A percentile compares a stretch with the other conserved stretches of the same genome.
These are phyloP conservation scores for Scalopus aquaticus DNA, from an alignment of 2,113 vertebrate genomes.

Conservation along the genomic window DNA sequence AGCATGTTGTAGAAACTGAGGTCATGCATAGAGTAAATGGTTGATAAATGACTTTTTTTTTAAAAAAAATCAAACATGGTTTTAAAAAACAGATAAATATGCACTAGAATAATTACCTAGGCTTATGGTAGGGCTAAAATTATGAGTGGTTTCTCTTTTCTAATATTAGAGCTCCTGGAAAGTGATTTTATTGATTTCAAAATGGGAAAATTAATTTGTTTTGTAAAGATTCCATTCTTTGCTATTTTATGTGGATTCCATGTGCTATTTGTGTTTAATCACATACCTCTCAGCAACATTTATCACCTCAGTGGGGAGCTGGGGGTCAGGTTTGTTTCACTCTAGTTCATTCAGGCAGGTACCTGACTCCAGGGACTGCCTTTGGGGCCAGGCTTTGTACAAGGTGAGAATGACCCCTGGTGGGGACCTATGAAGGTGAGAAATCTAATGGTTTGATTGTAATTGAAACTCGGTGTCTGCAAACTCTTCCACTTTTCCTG, in stretches of 20 bases:
- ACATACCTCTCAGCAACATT: background rate
- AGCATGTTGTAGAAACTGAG: background rate
- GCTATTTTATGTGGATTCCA: background rate
- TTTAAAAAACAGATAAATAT: background rate
- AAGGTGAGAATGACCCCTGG: background rate
- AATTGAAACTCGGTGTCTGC: background rate
- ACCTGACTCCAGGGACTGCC: background rate
- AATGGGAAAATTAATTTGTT: constrained; percentile 14
- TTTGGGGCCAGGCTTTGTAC: background rate
- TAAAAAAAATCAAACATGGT: background rate
- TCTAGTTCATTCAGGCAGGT: background rate
- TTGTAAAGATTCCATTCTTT: background rate
- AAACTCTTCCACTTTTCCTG: background rate
- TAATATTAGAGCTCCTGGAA: constrained; percentile 3
- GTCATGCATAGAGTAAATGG: background rate
- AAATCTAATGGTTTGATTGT: background rate
- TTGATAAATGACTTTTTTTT: background rate
- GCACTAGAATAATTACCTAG: background rate
- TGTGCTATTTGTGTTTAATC: background rate
- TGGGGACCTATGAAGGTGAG: background rate
- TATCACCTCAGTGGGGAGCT: background rate
- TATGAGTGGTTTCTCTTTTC: background rate
- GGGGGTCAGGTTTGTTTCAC: background rate
- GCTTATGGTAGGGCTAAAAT: background rate
- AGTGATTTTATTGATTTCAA: constrained; percentile 25